A percentile compares a stretch with the other conserved stretches of the same genome.
These are phyloP conservation scores for Orthonychiurus folsomi DNA, from an alignment of 2,888 invertebrate species.

Conservation along the genomic window DNA sequence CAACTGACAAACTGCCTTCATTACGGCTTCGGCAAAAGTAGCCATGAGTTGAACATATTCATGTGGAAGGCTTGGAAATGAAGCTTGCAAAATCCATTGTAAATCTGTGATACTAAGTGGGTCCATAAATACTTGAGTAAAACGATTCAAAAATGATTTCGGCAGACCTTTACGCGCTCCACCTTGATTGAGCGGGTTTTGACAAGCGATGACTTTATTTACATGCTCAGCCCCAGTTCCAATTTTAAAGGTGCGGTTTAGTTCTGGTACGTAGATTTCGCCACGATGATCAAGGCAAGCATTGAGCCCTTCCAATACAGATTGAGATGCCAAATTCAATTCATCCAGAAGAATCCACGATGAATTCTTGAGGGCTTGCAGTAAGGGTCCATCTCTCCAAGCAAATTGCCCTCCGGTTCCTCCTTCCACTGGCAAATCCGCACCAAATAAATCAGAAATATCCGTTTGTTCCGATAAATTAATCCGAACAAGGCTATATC, in stretches of 20 bases:
- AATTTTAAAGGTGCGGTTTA: constrained; percentile 75
- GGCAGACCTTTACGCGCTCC: constrained; percentile 93
- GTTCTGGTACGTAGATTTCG: constrained; percentile 89
- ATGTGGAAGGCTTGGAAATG: constrained; percentile 55
- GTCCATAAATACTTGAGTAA: constrained; percentile 69
- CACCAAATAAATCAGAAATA: constrained; percentile 93
- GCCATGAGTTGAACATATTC: constrained; percentile 63
- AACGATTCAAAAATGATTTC: constrained; percentile 91
- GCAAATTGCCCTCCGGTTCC: constrained; percentile 75
- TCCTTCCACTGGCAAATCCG: constrained; percentile 90
- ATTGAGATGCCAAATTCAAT: constrained; percentile 91
- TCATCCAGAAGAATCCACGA: constrained; percentile 97
- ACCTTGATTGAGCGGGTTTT: constrained; percentile 93
- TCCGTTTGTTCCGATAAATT: constrained; percentile 99
- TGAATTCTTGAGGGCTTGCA: constrained; percentile 82
- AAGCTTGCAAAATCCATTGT: constrained; percentile 54
- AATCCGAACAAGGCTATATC: constrained; percentile 53
- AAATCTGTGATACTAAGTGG: constrained; percentile 56
- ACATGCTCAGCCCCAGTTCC: constrained; percentile 43
- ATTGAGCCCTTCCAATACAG: constrained; percentile 95
- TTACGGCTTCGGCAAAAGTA: constrained; percentile 62
- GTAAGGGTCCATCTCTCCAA: constrained; percentile 92
- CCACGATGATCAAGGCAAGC: constrained; percentile 97
- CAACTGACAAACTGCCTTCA: constrained; percentile 55
- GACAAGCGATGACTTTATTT: constrained; percentile 91